Percentiles rank a stretch among this genome's conserved stretches.
Evolutionary conservation across 2,797 vertebrate species (phyloP).

Genomic region (Fratercula arctica): DNA sequence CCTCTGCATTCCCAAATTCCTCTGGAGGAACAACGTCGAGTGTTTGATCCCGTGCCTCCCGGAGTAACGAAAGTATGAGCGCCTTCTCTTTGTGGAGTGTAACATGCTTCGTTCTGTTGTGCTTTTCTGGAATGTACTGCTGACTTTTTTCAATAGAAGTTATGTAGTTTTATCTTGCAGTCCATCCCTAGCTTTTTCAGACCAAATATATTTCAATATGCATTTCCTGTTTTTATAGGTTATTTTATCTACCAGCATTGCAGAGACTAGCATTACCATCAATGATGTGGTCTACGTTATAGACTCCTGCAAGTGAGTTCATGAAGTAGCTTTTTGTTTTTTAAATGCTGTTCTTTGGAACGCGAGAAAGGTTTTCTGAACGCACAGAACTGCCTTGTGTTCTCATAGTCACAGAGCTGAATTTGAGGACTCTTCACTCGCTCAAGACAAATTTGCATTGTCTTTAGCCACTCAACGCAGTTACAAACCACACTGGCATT

Average conservation of each 20-base stretch:
- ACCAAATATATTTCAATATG: background rate
- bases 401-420: background rate
- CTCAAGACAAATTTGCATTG: conserved; percentile 14
- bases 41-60: conserved; percentile 88
- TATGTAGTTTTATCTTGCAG: background rate
- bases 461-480: background rate
- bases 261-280: conserved; percentile 97
- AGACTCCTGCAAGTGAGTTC: conserved; percentile 96
- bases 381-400: background rate
- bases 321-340: conserved; percentile 31
- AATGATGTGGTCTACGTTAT: conserved; percentile 96
- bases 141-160: background rate
- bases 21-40: conserved; percentile 91
- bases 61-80: conserved; percentile 85
- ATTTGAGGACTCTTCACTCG: background rate
- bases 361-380: background rate
- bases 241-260: conserved; percentile 95
- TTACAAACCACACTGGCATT: background rate
- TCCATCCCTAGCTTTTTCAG: background rate
- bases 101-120: background rate
- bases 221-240: conserved; percentile 77
- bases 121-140: background rate
- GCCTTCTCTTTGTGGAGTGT: background rate
- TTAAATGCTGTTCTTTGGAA: background rate
- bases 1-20: conserved; percentile 97